Evolutionary conservation across 1,140 invertebrate genomes (phyloP).

Genomic region (Saccostrea glomerata): DNA sequence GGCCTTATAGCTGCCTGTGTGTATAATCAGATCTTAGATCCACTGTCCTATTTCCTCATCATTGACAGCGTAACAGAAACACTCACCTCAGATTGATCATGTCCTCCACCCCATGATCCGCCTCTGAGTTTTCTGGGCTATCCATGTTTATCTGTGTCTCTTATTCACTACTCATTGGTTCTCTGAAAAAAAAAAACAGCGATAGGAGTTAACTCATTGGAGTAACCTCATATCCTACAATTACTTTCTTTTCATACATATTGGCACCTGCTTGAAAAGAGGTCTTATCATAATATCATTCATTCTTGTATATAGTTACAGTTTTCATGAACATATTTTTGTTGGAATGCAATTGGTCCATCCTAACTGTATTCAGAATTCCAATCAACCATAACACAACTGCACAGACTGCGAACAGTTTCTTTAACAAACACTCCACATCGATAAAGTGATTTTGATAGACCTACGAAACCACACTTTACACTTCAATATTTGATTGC

Average conservation of each 20-base stretch:
- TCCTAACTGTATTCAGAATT: not conserved
- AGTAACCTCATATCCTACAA: too few relatives aligned
- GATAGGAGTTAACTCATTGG: not conserved
- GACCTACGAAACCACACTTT: not conserved
- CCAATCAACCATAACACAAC: not conserved
- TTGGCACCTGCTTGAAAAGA: too few relatives aligned
- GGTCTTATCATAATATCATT: too few relatives aligned
- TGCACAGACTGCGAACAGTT: not conserved
- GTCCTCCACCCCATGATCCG: slow-evolving; percentile 99
- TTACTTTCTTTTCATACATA: too few relatives aligned
- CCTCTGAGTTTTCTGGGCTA: slow-evolving; percentile 84
- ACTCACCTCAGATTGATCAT: slow-evolving; percentile 96
- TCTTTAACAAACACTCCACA: not conserved
- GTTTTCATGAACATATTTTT: too few relatives aligned
- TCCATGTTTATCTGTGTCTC: slow-evolving; percentile 45
- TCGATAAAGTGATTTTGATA: not conserved
- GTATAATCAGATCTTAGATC: too few relatives aligned
- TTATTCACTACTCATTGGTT: slow-evolving; percentile 12
- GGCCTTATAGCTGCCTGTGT: too few relatives aligned
- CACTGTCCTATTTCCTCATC: too few relatives aligned
- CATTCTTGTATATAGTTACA: too few relatives aligned
- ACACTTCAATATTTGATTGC: slow-evolving; percentile 21
- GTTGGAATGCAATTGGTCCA: too few relatives aligned
- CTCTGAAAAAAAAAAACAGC: not conserved
- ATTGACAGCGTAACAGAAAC: not conserved